Evolutionary conservation across 2,797 vertebrate species (phyloP), one percentile per base, ranked within the genome.

Genomic region (Nyctalus aviator): DNA sequence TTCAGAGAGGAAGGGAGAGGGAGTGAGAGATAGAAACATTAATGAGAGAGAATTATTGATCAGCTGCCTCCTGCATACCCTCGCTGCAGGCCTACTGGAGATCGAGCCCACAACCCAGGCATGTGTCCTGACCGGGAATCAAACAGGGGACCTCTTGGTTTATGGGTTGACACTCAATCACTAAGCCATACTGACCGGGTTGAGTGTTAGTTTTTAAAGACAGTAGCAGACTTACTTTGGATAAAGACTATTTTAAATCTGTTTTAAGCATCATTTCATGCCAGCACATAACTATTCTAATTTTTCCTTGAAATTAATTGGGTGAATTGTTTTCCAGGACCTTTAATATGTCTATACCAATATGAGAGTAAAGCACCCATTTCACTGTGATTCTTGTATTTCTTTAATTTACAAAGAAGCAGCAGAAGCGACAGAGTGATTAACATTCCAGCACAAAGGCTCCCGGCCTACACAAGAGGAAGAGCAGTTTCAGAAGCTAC

Each of bases 321-420:
- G 64, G 7, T 64, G 59, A 68, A 81, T 69, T 94, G 94, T 97
- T 93, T 92, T 86, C 53, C 96, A 88, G 3, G 96, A 97, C 97
- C 95, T 97, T 98, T 98, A 91, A 97, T 95, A 98, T 95, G 97
- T 79, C 53, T 96, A n/a, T 6, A 87, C 8, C 77, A 72, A 91
- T 8, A 86, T 75, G 57, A 95, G 71, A 95, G 1, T 12, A 93
- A 88, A 96, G 97, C 95, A 3, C 78, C 83, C 78, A 84, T n/a
- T 72, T 95, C 50, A 84, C 44, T 72, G 86, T 96, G 62, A 78
- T 86, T 87, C 86, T 17, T 94, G 41, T 81, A 91, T 57, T 95
- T 84, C 53, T 50, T 88, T 25, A 90, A 82, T 82, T 93, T 87
- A 83, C 71, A 76, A 87, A 89, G 90, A 30, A 91, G 88, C 72